Evolutionary conservation across 2,888 invertebrate genomes (phyloP).

Genomic region (Pseudococcus longispinus): DNA sequence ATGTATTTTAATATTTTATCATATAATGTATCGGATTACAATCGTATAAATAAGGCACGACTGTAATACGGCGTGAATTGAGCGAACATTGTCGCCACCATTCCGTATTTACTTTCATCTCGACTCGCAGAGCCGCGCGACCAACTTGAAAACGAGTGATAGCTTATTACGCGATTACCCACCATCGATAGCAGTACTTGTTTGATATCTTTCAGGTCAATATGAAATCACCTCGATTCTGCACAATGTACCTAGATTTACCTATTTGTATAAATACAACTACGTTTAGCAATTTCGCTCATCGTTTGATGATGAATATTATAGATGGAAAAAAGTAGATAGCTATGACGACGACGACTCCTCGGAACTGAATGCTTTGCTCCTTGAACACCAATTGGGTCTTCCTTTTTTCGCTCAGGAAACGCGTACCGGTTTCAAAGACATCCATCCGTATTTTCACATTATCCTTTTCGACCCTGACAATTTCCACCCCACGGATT

Average conservation of each 20-base stretch:
- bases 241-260: neutral
- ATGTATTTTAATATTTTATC: slow-evolving; percentile 33
- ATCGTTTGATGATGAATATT: too few relatives aligned
- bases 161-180: neutral
- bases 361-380: too few relatives aligned
- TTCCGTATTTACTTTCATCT: slow-evolving; percentile 16
- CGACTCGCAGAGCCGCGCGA: neutral
- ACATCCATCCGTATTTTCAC: too few relatives aligned
- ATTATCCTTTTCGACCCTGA: too few relatives aligned
- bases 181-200: neutral
- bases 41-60: slow-evolving; percentile 42
- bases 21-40: slow-evolving; percentile 21
- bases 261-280: too few relatives aligned
- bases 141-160: neutral
- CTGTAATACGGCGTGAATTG: slow-evolving; percentile 31
- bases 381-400: too few relatives aligned
- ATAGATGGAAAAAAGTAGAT: too few relatives aligned
- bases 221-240: neutral
- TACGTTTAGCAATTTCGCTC: too few relatives aligned
- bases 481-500: too few relatives aligned
- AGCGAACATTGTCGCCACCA: slow-evolving; percentile 21
- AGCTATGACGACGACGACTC: too few relatives aligned
- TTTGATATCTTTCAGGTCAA: neutral
- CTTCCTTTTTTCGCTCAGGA: too few relatives aligned
- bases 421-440: too few relatives aligned